A percentile compares a stretch with the other conserved stretches of the same genome.
Conservation (phyloP, 1,140 invertebrate species). For the Latrodectus geometricus region DNA sequence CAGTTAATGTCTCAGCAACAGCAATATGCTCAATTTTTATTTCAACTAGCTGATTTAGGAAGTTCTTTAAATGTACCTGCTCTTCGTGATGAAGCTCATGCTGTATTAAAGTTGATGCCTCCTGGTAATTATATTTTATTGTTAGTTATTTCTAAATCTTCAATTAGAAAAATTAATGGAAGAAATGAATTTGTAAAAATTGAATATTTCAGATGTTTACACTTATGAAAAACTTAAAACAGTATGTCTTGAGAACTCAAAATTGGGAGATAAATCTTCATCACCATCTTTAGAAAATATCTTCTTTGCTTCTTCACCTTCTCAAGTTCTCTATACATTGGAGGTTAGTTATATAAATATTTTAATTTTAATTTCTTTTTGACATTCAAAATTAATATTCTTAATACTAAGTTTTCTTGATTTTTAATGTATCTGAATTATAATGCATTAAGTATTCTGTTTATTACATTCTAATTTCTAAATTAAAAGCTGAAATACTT, state of each 20-base stretch:
- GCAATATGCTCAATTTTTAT: constrained; percentile 87
- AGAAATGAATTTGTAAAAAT: too few species aligned
- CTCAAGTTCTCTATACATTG: constrained; percentile 82
- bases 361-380: neutral
- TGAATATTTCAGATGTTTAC: constrained; percentile 68
- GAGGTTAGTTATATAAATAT: constrained; percentile 70
- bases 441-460: too few species aligned
- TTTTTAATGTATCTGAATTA: too few species aligned
- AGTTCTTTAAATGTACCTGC: constrained; percentile 82
- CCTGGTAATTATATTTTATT: constrained; percentile 74
- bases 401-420: too few species aligned
- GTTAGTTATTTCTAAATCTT: too few species aligned
- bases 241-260: constrained; percentile 69
- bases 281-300: constrained; percentile 77
- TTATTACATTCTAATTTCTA: too few species aligned
- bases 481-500: too few species aligned
- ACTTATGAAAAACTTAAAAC: constrained; percentile 78
- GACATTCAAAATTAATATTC: too few species aligned
- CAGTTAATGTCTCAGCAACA: constrained; percentile 83
- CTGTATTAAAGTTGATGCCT: constrained; percentile 89
- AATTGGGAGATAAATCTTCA: constrained; percentile 65
- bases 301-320: constrained; percentile 81
- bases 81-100: constrained; percentile 86
- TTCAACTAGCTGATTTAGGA: constrained; percentile 90
- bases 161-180: too few species aligned